Evolutionary conservation across 2,797 vertebrate genomes (phyloP).

Genomic region (Chromobotia macracanthus): DNA sequence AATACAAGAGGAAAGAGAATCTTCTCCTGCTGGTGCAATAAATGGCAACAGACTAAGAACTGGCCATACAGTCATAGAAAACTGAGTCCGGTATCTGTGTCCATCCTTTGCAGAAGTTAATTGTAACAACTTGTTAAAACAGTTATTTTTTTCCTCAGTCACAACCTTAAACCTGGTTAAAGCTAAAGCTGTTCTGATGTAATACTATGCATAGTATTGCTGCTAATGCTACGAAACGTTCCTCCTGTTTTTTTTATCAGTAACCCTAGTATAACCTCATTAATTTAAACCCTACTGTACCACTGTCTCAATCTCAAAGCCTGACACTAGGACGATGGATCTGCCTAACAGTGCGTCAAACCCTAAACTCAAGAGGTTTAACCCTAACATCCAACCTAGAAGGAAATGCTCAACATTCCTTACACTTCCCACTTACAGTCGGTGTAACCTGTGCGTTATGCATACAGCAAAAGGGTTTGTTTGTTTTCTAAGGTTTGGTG

Average conservation of each 20-base stretch:
- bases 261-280: conserved; percentile 17
- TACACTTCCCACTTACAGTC: conserved; percentile 20
- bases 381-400: neutral
- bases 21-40: neutral
- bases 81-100: neutral
- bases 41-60: too few species aligned
- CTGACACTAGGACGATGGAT: neutral
- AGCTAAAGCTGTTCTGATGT: conserved; percentile 8
- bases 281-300: conserved; percentile 12
- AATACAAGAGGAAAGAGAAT: neutral
- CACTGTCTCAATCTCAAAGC: neutral
- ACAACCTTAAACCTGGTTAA: conserved; percentile 1
- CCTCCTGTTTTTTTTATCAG: conserved; percentile 18
- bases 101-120: neutral
- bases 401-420: conserved; percentile 11
- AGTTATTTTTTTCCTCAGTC: neutral
- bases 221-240: conserved; percentile 5
- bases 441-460: conserved; percentile 1
- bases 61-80: neutral
- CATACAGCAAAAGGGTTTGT: conserved; percentile 40
- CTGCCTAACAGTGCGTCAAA: conserved; percentile 6
- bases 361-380: conserved; percentile 5
- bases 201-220: neutral
- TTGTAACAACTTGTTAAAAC: conserved; percentile 7
- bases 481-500: conserved; percentile 42